phyloP scores from a whole-genome alignment of 1,140 invertebrate species.

The Aphelenchoides fujianensis region DNA sequence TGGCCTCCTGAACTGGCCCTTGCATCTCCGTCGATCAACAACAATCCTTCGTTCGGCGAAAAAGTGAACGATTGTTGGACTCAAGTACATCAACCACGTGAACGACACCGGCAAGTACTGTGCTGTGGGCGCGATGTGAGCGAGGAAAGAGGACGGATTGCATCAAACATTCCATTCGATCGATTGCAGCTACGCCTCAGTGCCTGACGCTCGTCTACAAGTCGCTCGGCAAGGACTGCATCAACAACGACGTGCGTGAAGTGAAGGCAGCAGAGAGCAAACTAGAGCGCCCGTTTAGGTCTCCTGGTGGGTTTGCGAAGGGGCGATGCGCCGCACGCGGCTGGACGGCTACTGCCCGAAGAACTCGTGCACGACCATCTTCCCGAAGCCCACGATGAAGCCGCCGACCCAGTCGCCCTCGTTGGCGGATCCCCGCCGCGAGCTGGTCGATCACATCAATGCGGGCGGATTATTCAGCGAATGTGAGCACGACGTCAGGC shows the following conservation, averaged over 20 bases:
- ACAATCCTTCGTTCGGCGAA: not conserved
- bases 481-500: no score
- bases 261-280: not conserved
- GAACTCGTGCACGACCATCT: not conserved
- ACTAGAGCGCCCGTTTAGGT: not conserved
- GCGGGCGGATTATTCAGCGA: slow-evolving; percentile 8
- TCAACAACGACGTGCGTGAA: not conserved
- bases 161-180: no score
- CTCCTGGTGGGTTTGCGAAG: slow-evolving; percentile 1
- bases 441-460: not conserved
- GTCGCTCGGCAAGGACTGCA: no score
- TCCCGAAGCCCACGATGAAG: not conserved
- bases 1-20: not conserved
- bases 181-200: no score
- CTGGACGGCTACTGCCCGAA: slow-evolving; percentile 12
- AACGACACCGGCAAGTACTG: not conserved
- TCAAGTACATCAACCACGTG: not conserved
- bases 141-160: no score
- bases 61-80: not conserved
- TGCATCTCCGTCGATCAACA: not conserved
- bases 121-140: not conserved
- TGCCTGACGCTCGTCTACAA: no score
- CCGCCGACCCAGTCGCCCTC: not conserved
- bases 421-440: not conserved
- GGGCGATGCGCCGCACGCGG: not conserved